Base-by-base conservation (phyloP, 23 tunicate species). In the Halocynthia roretzi region DNA sequence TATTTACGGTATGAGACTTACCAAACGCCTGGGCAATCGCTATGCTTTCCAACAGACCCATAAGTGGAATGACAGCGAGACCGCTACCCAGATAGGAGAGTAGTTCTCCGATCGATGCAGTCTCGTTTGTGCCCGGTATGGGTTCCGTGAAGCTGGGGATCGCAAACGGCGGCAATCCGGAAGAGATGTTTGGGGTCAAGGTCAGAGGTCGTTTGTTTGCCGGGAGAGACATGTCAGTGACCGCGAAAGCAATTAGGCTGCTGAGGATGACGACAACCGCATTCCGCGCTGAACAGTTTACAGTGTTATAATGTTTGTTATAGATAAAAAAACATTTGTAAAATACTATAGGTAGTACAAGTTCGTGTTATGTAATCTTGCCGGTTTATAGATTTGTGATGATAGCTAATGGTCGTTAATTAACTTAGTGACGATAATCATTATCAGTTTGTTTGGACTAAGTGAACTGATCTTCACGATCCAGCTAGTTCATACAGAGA, bases 21-120 rank as follows among this genome's bases (percentile, higher is more conserved):
- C 87, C 87, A 56, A 91, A 91, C 7, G 90, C 97, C 76, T 91
- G 84, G n/a, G 97, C 90, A 53, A 91, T 91, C 53, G 97, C 87
- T 50, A 91, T 85, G 10, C 89, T 78, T 55, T 91, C 97, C 53
- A 91, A 76, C 71, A 85, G 81, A 7, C 83, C 97, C 87, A 91
- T 91, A 61, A 91, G 58, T 8, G 97, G 97, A 6, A 91, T 67
- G 11, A 91, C 86, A n/a, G 71, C 75, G 69, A 91, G 57, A 7
- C 91, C 97, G 66, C 90, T 91, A 49, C 87, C 86, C 9, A 91
- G 77, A 19, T 61, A 63, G 9, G 65, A 53, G 22, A 87, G 31
- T 23, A 87, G 70, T 40, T 81, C 93, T 61, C 77, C 69, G 53
- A 81, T 77, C 20, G 68, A 19, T 9, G 82, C 57, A 0, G 93